Base-by-base conservation (phyloP, 2,797 vertebrate species). In the Knipowitschia caucasica region DNA sequence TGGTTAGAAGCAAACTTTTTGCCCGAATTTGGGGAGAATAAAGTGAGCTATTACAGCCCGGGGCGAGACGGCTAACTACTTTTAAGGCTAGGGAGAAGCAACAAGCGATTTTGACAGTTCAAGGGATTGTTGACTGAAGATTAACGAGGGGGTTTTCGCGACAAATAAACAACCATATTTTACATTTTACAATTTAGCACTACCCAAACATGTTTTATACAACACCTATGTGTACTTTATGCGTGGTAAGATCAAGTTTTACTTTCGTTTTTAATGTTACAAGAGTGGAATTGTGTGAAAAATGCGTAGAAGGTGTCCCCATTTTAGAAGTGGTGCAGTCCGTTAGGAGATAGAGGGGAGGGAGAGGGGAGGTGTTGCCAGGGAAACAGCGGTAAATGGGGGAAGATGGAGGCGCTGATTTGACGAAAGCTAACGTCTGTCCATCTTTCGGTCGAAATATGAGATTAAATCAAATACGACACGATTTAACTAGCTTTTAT, bases 91-190 rank as follows among this genome's bases (percentile, higher is more conserved):
- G 75, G 67, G 61, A 39, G 73, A 85, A 86, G 88, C 88, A 89
- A 89, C 88, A 89, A 88, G 86, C 86, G 80, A 82, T 84, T 89
- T 84, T 89, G 86, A 88, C 86, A 88, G 85, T 84, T 87, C 71
- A 58, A 73, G 73, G 78, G 56, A 77, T 78, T 60, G 73, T 75
- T 72, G 53, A 65, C 27, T 33, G 55, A 29, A 20, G 68, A 45
- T 43, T 46, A 47, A 20, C 33, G 3, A 14, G 25, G 44, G 75
- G 59, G 63, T 36, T 18, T 2, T 0, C 23, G 4, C 7, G 1
- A 4, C 0, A 1, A 2, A 0, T 15, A 34, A 64, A 66, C 39
- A 30, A 2, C 3, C 1, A 9, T 2, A 15, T 9, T 25, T 4
- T n/a, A 3, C 12, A n/a, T 1, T 42, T 42, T 8, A 18, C 3